A percentile compares a stretch with the other conserved stretches of the same genome.
Conservation (phyloP, 2,888 invertebrate genomes). For the Idaea biselata region DNA sequence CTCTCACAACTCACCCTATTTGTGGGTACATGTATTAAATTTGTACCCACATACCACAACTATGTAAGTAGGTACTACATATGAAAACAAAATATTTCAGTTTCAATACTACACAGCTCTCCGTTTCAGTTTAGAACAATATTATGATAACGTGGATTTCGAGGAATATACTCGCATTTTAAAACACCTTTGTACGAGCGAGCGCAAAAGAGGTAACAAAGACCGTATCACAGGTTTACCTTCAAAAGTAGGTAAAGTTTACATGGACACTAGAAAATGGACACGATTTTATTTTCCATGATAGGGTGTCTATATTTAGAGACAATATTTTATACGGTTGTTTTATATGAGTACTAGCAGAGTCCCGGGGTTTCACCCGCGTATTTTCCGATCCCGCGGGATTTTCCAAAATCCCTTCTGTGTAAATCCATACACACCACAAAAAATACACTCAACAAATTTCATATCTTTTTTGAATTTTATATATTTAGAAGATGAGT, state of each 20-base stretch:
- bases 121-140: slow-evolving; percentile 21
- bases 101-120: slow-evolving; percentile 17
- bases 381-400: too few relatives aligned
- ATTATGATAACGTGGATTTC: slow-evolving; percentile 18
- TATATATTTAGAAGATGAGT: too few relatives aligned
- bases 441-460: too few relatives aligned
- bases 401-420: too few relatives aligned
- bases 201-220: slow-evolving; percentile 12
- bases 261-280: slow-evolving; percentile 11
- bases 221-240: slow-evolving; percentile 8
- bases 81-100: slow-evolving; percentile 9
- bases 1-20: too few relatives aligned
- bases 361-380: too few relatives aligned
- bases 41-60: too few relatives aligned
- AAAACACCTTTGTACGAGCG: slow-evolving; percentile 21
- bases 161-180: slow-evolving; percentile 17
- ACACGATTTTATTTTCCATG: slow-evolving; percentile 8
- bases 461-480: not conserved
- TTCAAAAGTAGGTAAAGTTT: slow-evolving; percentile 6
- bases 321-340: not conserved
- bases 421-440: too few relatives aligned
- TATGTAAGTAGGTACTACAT: too few relatives aligned
- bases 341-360: not conserved
- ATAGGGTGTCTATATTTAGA: not conserved
- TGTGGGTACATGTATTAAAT: too few relatives aligned